Percentiles rank a stretch among this genome's conserved stretches.
Evolutionary conservation across 2,797 vertebrate species (phyloP).

Genomic region (Acanthiza pusilla): DNA sequence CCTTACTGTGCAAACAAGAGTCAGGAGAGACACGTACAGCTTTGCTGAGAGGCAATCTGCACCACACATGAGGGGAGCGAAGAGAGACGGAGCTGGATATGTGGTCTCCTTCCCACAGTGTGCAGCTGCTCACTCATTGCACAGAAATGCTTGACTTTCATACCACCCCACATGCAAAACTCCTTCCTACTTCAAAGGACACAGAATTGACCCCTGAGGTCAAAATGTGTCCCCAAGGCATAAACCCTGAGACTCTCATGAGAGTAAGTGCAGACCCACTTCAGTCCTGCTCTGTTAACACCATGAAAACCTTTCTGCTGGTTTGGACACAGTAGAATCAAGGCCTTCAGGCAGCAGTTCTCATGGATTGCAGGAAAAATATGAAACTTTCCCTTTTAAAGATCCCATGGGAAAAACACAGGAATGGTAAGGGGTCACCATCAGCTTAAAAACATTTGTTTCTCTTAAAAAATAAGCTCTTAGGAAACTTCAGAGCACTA

Average conservation of each 20-base stretch:
- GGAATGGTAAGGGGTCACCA: slow-evolving; percentile 10
- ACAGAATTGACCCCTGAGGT: background rate
- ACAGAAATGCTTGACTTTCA: slow-evolving; percentile 4
- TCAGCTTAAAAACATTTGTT: slow-evolving; percentile 48
- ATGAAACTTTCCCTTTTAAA: slow-evolving; percentile 13
- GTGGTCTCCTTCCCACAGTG: background rate
- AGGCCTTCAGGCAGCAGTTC: slow-evolving; percentile 2
- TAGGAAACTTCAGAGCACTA: slow-evolving; percentile 38
- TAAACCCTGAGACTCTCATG: background rate
- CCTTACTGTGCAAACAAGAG: background rate
- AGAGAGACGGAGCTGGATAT: background rate
- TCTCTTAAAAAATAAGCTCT: slow-evolving; percentile 53
- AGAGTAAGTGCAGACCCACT: background rate
- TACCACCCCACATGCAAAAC: background rate
- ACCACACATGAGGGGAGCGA: background rate
- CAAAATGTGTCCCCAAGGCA: slow-evolving; percentile 8
- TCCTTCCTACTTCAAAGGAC: slow-evolving; percentile 19
- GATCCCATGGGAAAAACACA: slow-evolving; percentile 27
- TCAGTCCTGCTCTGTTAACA: background rate
- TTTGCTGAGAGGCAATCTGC: background rate
- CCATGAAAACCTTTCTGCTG: slow-evolving; percentile 11
- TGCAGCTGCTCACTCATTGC: background rate
- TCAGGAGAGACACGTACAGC: background rate
- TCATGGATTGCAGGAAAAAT: slow-evolving; percentile 9
- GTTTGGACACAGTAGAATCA: background rate